Percentiles rank a stretch among this genome's conserved stretches.
phyloP scores from a whole-genome alignment of 2,797 vertebrate species.

The Lophius americanus region DNA sequence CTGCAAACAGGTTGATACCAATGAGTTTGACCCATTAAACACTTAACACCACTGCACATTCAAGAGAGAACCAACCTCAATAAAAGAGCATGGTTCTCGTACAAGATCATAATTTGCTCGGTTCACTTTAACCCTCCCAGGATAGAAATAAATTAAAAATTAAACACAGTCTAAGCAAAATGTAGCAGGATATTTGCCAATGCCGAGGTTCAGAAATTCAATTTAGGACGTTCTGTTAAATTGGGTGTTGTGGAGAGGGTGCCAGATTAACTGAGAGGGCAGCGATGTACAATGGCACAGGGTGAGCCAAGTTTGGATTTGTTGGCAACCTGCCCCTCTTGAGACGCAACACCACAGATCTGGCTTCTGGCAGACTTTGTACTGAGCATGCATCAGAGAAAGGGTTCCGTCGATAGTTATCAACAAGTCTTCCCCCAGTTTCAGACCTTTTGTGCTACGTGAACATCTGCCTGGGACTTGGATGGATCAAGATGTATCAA shows the following conservation, averaged over 20 bases:
- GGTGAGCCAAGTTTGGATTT: constrained; percentile 63
- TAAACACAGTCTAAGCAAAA: constrained; percentile 57
- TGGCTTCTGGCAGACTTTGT: constrained; percentile 52
- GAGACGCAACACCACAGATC: constrained; percentile 31
- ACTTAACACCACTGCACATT: constrained; percentile 42
- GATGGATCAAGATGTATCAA: constrained; percentile 29
- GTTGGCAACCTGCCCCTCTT: constrained; percentile 59
- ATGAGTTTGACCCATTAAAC: constrained; percentile 43
- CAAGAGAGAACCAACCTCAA: constrained; percentile 39
- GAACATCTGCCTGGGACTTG: constrained; percentile 34
- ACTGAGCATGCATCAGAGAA: constrained; percentile 49
- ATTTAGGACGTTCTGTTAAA: constrained; percentile 69
- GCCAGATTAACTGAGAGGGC: constrained; percentile 60
- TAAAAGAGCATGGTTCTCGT: constrained; percentile 45
- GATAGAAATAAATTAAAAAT: constrained; percentile 59
- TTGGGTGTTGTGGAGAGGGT: constrained; percentile 59
- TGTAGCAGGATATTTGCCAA: constrained; percentile 60
- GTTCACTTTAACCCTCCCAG: constrained; percentile 41
- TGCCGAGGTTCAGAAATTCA: constrained; percentile 63
- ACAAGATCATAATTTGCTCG: constrained; percentile 45
- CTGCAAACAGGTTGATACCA: constrained; percentile 41
- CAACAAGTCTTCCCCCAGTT: constrained; percentile 56
- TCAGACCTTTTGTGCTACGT: constrained; percentile 41
- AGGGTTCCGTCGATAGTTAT: constrained; percentile 46
- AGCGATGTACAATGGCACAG: constrained; percentile 52